phyloP scores from a whole-genome alignment of 2,888 invertebrate genomes.

The Octonoba sinensis region DNA sequence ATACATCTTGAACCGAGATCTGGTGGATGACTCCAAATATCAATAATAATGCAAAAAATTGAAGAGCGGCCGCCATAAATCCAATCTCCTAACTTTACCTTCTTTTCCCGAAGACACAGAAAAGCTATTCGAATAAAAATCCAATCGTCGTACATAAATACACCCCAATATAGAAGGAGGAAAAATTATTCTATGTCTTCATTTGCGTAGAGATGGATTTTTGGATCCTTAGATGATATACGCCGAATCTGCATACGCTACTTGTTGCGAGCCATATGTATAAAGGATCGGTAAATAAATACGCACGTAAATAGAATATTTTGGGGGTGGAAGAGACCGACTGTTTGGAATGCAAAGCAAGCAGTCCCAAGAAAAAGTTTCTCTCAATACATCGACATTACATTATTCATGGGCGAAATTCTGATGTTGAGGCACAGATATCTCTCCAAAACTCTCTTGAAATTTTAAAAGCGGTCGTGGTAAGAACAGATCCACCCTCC shows the following conservation, averaged over 20 bases:
- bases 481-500: neutral
- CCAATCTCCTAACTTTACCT: too few relatives aligned
- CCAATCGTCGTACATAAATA: too few relatives aligned
- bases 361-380: constrained; percentile 17
- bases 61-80: too few relatives aligned
- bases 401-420: constrained; percentile 50
- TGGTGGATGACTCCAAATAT: too few relatives aligned
- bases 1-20: constrained; percentile 47
- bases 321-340: neutral
- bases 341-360: constrained; percentile 20
- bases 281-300: constrained; percentile 20
- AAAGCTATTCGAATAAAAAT: too few relatives aligned
- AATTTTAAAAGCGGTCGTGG: constrained; percentile 43
- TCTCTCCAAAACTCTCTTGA: constrained; percentile 40
- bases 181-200: constrained; percentile 14
- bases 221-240: neutral
- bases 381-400: constrained; percentile 34
- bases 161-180: neutral
- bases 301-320: neutral
- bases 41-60: too few relatives aligned
- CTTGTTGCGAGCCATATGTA: constrained; percentile 29
- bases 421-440: constrained; percentile 16
- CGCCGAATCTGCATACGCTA: constrained; percentile 26
- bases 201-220: constrained; percentile 53
- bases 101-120: too few relatives aligned